phyloP scores from a whole-genome alignment of 2,888 invertebrate genomes.

The Lamproptera curius region DNA sequence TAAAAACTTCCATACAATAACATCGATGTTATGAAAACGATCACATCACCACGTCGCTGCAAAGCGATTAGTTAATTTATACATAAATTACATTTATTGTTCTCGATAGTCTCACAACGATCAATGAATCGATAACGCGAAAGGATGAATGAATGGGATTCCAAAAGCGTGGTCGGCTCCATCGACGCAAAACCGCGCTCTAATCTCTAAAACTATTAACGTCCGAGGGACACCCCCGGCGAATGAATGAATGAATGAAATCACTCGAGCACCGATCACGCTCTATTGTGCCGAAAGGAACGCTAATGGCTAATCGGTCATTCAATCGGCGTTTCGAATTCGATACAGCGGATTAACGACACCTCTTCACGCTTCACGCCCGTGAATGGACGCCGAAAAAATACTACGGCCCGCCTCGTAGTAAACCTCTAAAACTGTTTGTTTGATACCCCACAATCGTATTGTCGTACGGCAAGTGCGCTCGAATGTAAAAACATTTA shows the following conservation, averaged over 20 bases:
- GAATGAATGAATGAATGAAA: conserved; percentile 64
- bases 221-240: conserved; percentile 42
- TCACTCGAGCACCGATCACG: conserved; percentile 51
- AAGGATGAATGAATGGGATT: no score
- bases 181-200: conserved; percentile 29
- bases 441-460: conserved; percentile 22
- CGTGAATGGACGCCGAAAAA: conserved; percentile 59
- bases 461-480: no score
- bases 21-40: no score
- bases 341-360: conserved; percentile 50
- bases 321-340: conserved; percentile 51
- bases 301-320: conserved; percentile 65
- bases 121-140: no score
- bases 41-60: no score
- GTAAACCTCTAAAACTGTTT: conserved; percentile 42
- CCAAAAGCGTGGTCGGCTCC: not conserved
- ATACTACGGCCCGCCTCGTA: conserved; percentile 46
- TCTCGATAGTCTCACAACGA: no score
- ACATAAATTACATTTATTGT: no score
- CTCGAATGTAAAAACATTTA: conserved; percentile 1
- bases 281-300: conserved; percentile 62
- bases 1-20: conserved; percentile 1
- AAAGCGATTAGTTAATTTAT: no score
- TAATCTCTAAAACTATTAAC: conserved; percentile 37
- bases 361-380: conserved; percentile 48